Evolutionary conservation across 2,797 vertebrate species (phyloP).

Genomic region (Stomatorhinus walkeri): DNA sequence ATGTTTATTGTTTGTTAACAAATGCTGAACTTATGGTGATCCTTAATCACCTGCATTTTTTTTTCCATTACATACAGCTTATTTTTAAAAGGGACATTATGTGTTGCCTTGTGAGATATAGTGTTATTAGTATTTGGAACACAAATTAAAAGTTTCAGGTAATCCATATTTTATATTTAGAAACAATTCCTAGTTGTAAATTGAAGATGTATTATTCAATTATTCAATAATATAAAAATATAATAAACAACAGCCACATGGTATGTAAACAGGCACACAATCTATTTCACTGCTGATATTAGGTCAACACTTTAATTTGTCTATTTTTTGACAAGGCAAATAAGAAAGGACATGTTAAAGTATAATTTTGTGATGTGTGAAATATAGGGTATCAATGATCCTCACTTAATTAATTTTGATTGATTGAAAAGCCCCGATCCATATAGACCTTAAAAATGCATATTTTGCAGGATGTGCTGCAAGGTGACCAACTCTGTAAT

Average conservation of each 20-base stretch:
- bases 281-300: background rate
- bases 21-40: conserved; percentile 7
- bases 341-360: background rate
- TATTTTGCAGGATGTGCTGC: background rate
- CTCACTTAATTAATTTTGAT: background rate
- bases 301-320: background rate
- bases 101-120: background rate
- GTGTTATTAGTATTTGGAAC: background rate
- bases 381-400: background rate
- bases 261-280: background rate
- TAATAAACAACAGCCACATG: background rate
- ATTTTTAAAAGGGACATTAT: background rate
- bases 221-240: background rate
- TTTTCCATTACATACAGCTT: background rate
- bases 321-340: background rate
- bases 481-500: background rate
- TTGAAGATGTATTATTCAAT: background rate
- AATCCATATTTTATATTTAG: background rate
- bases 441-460: background rate
- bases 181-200: background rate
- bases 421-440: background rate
- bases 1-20: conserved; percentile 1
- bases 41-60: background rate
- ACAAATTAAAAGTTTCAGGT: background rate
- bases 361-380: background rate